Evolutionary conservation across 2,888 invertebrate species (phyloP).

Genomic region (Macaria notata): DNA sequence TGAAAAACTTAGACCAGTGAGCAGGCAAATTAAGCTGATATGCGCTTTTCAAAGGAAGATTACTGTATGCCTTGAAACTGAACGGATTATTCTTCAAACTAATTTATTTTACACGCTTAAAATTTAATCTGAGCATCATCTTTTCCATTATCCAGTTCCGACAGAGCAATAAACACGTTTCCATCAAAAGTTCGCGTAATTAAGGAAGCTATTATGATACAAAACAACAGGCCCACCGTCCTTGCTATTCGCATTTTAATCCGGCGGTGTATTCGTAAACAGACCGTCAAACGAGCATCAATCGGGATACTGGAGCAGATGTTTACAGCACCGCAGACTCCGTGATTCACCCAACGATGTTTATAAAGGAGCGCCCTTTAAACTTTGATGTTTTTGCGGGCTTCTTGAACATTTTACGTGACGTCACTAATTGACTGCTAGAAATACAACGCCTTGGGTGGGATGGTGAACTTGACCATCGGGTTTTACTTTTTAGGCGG

Average conservation of each 20-base stretch:
- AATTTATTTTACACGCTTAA: too few relatives aligned
- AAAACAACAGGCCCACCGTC: slow-evolving; percentile 8
- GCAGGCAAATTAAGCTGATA: too few relatives aligned
- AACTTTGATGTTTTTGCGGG: slow-evolving; percentile 44
- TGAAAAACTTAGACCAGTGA: too few relatives aligned
- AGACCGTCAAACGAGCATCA: slow-evolving; percentile 58
- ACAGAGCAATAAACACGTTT: too few relatives aligned
- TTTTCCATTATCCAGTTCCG: too few relatives aligned
- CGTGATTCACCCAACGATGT: slow-evolving; percentile 28
- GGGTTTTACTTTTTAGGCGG: too few relatives aligned
- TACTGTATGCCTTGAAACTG: too few relatives aligned
- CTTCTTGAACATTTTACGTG: slow-evolving; percentile 16
- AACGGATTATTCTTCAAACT: too few relatives aligned
- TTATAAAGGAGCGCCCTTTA: slow-evolving; percentile 34
- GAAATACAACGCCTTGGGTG: slow-evolving; percentile 4
- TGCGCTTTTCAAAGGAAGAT: too few relatives aligned
- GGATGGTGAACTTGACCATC: slow-evolving; percentile 3
- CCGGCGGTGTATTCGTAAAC: slow-evolving; percentile 50
- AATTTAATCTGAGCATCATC: too few relatives aligned
- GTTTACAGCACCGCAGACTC: slow-evolving; percentile 27
- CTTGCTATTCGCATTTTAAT: slow-evolving; percentile 19
- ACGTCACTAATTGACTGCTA: slow-evolving; percentile 16
- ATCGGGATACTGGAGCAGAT: slow-evolving; percentile 41
- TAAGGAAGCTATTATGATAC: background rate
- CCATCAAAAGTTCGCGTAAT: too few relatives aligned